phyloP scores from a whole-genome alignment of 2,113 vertebrate species.

The Rafetus swinhoei region DNA sequence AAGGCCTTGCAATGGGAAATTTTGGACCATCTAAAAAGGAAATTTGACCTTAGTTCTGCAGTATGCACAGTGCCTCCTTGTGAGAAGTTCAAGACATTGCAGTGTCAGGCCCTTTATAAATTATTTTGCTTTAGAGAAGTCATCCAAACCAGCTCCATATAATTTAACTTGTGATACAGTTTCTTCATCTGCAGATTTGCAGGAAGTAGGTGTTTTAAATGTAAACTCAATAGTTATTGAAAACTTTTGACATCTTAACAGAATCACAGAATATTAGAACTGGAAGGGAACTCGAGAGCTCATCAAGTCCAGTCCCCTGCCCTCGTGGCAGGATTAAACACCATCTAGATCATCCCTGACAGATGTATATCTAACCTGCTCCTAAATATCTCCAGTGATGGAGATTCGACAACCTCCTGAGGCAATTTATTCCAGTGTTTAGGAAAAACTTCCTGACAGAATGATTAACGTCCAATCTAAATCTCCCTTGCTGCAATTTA shows the following conservation, averaged over 20 bases:
- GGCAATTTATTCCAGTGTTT: too few relatives aligned
- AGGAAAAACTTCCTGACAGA: too few relatives aligned
- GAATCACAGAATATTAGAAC: neutral
- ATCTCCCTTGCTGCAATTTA: too few relatives aligned
- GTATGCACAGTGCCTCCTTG: neutral
- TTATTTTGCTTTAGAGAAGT: neutral
- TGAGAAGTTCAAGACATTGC: neutral
- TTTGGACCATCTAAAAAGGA: neutral
- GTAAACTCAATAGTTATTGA: neutral
- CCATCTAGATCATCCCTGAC: too few relatives aligned
- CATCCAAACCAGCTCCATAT: too few relatives aligned
- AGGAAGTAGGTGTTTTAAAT: neutral
- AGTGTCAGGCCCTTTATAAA: neutral
- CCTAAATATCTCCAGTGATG: too few relatives aligned
- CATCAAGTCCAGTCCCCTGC: too few relatives aligned
- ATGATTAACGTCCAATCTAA: too few relatives aligned
- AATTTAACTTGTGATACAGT: accelerated
- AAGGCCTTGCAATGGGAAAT: conserved; percentile 15
- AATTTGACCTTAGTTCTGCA: accelerated
- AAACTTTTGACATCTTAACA: neutral
- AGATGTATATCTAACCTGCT: too few relatives aligned
- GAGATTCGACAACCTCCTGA: too few relatives aligned
- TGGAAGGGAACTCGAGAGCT: too few relatives aligned
- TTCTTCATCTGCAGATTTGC: neutral
- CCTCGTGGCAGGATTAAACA: too few relatives aligned